Evolutionary conservation across 1,140 invertebrate species (phyloP).

Genomic region (Branchinecta lynchi): DNA sequence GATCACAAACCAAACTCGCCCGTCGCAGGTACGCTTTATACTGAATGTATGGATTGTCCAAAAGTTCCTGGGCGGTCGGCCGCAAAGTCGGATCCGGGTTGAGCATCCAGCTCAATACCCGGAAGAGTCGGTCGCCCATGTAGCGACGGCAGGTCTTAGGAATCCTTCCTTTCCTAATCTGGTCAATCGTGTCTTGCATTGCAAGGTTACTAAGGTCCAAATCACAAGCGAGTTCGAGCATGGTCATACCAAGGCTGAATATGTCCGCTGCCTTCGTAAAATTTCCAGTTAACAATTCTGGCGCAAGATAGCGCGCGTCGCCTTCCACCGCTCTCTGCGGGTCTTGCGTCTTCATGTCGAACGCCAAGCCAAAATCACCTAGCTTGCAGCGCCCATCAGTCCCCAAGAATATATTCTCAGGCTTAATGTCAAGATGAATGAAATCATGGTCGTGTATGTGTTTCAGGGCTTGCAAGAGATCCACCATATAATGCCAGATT

Average conservation of each 20-base stretch:
- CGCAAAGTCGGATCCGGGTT: constrained; percentile 35
- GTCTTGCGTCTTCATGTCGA: constrained; percentile 37
- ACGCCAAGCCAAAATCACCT: constrained; percentile 56
- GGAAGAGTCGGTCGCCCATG: background rate
- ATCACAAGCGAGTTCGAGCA: constrained; percentile 52
- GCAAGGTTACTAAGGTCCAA: constrained; percentile 37
- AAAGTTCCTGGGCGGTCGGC: constrained; percentile 38
- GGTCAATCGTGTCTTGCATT: constrained; percentile 5
- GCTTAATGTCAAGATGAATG: constrained; percentile 59
- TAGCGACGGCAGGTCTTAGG: constrained; percentile 31
- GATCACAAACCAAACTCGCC: background rate
- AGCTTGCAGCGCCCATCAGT: constrained; percentile 47
- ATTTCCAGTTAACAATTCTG: constrained; percentile 47
- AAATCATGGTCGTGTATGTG: constrained; percentile 48
- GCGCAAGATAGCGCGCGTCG: constrained; percentile 56
- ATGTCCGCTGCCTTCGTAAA: constrained; percentile 45
- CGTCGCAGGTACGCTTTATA: background rate
- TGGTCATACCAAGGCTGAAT: constrained; percentile 52
- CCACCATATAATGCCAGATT: constrained; percentile 39
- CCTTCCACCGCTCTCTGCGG: constrained; percentile 41
- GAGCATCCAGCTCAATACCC: constrained; percentile 42
- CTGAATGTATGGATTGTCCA: constrained; percentile 28
- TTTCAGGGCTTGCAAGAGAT: constrained; percentile 42
- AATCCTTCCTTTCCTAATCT: constrained; percentile 39
- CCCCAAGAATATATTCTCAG: constrained; percentile 52